These are phyloP conservation scores for Austrofundulus limnaeus DNA, from an alignment of 2,113 vertebrate genomes.

Conservation along the genomic window DNA sequence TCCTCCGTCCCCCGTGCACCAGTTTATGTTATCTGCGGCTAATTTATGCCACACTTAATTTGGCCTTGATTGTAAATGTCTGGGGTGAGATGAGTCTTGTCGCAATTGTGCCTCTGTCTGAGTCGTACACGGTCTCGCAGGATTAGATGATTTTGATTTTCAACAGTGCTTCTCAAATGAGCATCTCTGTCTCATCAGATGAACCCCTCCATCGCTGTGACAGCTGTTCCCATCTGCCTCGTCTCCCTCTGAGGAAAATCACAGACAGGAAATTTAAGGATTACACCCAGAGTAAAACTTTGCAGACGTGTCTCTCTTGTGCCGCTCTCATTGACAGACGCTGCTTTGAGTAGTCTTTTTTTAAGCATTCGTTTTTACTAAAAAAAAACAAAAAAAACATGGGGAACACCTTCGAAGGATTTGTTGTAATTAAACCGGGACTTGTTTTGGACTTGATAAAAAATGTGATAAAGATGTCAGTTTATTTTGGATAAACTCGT, in stretches of 20 bases:
- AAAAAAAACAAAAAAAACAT: constrained; percentile 41
- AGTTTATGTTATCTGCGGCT: constrained; percentile 76
- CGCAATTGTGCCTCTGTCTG: constrained; percentile 60
- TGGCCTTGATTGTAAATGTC: constrained; percentile 78
- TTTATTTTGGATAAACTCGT: constrained; percentile 78
- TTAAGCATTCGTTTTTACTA: constrained; percentile 62
- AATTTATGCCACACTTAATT: constrained; percentile 82
- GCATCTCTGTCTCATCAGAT: constrained; percentile 44
- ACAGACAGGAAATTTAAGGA: constrained; percentile 28
- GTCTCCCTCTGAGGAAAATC: constrained; percentile 29
- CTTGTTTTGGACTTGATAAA: constrained; percentile 66
- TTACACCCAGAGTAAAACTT: constrained; percentile 48
- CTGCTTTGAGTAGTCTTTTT: constrained; percentile 52
- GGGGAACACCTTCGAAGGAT: constrained; percentile 71
- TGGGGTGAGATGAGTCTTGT: constrained; percentile 70
- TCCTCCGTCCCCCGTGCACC: constrained; percentile 69
- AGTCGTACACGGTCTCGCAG: constrained; percentile 62
- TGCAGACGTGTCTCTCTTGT: constrained; percentile 40
- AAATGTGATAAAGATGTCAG: constrained; percentile 72
- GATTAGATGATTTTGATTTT: constrained; percentile 63
- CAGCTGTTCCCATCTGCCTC: constrained; percentile 43
- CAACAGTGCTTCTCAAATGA: constrained; percentile 47
- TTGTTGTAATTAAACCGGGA: constrained; percentile 79
- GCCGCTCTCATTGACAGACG: constrained; percentile 62
- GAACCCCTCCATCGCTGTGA: constrained; percentile 47